Evolutionary conservation across 2,113 vertebrate genomes (phyloP).

Genomic region (Arizona elegans): DNA sequence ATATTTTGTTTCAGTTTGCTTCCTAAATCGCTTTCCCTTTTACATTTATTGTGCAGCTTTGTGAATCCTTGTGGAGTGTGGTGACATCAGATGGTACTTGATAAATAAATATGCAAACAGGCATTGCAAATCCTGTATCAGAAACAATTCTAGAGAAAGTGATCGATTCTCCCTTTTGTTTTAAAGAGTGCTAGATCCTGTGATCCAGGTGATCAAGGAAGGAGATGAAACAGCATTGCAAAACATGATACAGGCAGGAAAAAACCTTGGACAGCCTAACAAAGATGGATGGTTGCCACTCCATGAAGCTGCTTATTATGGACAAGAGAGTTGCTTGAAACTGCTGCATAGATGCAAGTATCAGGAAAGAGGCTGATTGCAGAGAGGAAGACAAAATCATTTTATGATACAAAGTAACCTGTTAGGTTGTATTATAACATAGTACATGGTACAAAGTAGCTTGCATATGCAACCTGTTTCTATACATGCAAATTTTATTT

Average conservation of each 20-base stretch:
- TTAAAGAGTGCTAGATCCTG: constrained; percentile 74
- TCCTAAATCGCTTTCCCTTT: neutral
- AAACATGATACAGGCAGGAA: constrained; percentile 69
- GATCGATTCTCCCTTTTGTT: constrained; percentile 45
- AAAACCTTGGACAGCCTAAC: constrained; percentile 75
- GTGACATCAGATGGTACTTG: neutral
- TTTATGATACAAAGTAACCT: neutral
- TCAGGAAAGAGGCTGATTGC: constrained; percentile 25
- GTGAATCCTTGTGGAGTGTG: neutral
- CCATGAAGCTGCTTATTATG: constrained; percentile 86
- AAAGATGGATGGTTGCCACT: constrained; percentile 86
- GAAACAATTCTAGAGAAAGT: constrained; percentile 22
- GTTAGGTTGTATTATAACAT: neutral
- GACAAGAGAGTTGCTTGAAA: constrained; percentile 78
- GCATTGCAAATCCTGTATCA: neutral
- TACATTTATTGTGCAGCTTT: neutral
- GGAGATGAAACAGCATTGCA: constrained; percentile 71
- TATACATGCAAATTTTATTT: neutral
- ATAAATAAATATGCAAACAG: neutral
- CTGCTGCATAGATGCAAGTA: constrained; percentile 81
- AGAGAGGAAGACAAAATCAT: neutral
- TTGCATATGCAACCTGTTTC: neutral
- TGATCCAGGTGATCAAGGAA: constrained; percentile 73
- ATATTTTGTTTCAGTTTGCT: neutral
- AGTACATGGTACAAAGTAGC: neutral